phyloP scores from a whole-genome alignment of 1,140 invertebrate genomes.

The Sitobion miscanthi region DNA sequence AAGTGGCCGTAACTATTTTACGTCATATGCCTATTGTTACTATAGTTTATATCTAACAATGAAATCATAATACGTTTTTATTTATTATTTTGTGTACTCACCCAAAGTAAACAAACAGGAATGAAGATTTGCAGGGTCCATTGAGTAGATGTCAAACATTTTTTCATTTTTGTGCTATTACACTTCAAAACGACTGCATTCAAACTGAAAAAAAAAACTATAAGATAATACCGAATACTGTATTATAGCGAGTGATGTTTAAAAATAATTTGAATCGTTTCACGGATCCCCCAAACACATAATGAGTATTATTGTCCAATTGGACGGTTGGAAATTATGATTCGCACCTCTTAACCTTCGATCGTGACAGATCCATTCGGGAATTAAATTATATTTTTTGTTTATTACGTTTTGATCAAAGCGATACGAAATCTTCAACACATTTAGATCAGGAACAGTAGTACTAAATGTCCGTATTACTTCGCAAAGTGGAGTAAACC shows the following conservation, averaged over 20 bases:
- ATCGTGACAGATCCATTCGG: neutral
- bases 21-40: neutral
- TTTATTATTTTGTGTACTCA: neutral
- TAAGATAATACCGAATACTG: neutral
- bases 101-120: conserved; percentile 3
- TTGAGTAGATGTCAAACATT: neutral
- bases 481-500: neutral
- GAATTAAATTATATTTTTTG: neutral
- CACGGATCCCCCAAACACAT: neutral
- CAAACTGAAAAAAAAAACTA: conserved; percentile 17
- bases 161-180: conserved; percentile 35
- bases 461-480: neutral
- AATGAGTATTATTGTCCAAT: neutral
- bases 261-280: neutral
- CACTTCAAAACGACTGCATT: conserved; percentile 44
- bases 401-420: neutral
- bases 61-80: neutral
- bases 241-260: neutral
- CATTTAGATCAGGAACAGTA: conserved; percentile 19
- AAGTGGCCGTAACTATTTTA: neutral
- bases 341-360: conserved; percentile 27
- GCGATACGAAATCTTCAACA: neutral
- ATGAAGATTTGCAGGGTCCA: neutral
- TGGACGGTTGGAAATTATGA: neutral
- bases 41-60: neutral